These are phyloP conservation scores for Sternotherus odoratus DNA, from an alignment of 2,797 vertebrate genomes.

Conservation along the genomic window DNA sequence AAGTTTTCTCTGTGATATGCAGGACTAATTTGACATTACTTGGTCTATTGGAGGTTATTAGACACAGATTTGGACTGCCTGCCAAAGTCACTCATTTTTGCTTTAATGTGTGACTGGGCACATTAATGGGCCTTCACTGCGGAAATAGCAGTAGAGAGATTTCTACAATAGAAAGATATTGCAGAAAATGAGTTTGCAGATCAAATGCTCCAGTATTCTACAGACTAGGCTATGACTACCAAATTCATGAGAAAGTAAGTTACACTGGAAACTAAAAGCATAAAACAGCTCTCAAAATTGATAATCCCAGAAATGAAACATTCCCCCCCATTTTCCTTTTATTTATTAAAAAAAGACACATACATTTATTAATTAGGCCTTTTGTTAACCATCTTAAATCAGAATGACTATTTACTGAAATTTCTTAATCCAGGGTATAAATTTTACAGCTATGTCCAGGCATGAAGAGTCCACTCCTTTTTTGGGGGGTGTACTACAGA, in stretches of 20 bases:
- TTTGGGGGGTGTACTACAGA: background rate
- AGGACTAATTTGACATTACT: background rate
- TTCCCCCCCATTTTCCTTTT: background rate
- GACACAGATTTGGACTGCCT: background rate
- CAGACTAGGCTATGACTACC: background rate
- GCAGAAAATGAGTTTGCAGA: background rate
- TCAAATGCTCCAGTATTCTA: background rate
- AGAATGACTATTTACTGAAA: background rate
- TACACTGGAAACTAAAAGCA: background rate
- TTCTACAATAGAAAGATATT: background rate
- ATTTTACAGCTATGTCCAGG: background rate
- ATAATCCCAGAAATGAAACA: background rate
- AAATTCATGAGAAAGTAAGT: background rate
- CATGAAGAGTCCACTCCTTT: background rate
- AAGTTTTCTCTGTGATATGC: background rate
- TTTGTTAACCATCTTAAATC: background rate
- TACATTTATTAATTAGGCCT: background rate
- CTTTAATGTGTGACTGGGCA: background rate
- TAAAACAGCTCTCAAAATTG: background rate
- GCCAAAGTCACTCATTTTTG: background rate
- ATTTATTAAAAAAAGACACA: background rate
- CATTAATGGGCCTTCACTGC: background rate
- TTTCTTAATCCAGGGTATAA: background rate
- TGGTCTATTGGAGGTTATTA: conserved; percentile 22
- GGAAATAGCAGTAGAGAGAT: background rate